Evolutionary conservation across 1,140 invertebrate species (phyloP).

Genomic region (Dolichoris vasculosae): DNA sequence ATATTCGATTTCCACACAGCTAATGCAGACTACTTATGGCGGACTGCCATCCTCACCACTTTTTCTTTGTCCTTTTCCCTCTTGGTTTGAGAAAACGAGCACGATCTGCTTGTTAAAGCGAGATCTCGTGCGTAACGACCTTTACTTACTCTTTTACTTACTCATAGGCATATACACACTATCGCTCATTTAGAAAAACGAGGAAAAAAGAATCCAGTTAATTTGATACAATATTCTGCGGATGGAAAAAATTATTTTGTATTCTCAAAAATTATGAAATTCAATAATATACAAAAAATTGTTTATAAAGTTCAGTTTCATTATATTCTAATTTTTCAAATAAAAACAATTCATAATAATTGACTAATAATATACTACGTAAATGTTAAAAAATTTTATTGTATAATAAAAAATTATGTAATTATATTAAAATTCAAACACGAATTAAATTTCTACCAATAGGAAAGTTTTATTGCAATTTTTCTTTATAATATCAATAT

Average conservation of each 20-base stretch:
- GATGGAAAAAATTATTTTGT: slow-evolving; percentile 19
- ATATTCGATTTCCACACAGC: slow-evolving; percentile 4
- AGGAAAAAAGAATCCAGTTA: too few relatives aligned
- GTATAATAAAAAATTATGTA: too few relatives aligned
- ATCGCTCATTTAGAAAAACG: neutral
- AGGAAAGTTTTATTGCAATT: too few relatives aligned
- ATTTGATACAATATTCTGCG: neutral
- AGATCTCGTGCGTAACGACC: slow-evolving; percentile 55
- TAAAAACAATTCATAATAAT: too few relatives aligned
- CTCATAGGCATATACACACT: neutral
- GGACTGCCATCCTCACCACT: neutral
- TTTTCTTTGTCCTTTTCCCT: slow-evolving; percentile 25
- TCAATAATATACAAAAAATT: neutral
- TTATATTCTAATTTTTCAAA: neutral
- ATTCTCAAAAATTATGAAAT: slow-evolving; percentile 5
- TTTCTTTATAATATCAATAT: too few relatives aligned
- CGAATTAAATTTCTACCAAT: too few relatives aligned
- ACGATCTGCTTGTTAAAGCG: slow-evolving; percentile 53
- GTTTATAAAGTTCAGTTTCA: neutral
- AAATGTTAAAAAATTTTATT: too few relatives aligned
- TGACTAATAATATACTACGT: too few relatives aligned
- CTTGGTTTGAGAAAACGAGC: slow-evolving; percentile 35
- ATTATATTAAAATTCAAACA: too few relatives aligned
- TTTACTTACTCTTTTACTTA: slow-evolving; percentile 24
- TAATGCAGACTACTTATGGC: neutral